Evolutionary conservation across 2,888 invertebrate species (phyloP), one percentile per base, ranked within the genome.

Genomic region (Uropetala carovei): DNA sequence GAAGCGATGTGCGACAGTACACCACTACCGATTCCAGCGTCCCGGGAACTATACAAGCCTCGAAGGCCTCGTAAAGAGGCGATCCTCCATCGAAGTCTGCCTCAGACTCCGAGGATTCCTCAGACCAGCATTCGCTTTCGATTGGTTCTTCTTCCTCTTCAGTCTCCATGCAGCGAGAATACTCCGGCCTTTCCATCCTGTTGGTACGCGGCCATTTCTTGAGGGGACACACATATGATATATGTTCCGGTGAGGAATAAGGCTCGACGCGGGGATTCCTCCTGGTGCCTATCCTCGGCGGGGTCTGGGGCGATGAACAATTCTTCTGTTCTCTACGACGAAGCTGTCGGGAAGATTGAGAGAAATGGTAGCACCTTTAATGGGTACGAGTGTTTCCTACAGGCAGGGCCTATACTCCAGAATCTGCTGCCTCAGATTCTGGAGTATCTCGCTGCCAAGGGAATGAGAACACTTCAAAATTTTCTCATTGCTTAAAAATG

Each of bases 141-240:
- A 56, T 2, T 30, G 10, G 43, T 18, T 11, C 16, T 10, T 10
- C 30, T 27, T 83, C 59, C n/a, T 43, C 64, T 0, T n/a, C 43
- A 27, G 43, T 64, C n/a, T 89, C 68, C 89, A 89, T 43, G 64
- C 89, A 89, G 16, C 60, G 22, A 14, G 89, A 64, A 56, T 89
- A 89, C 43, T 89, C 89, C 13, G 89, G 89, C 10, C 89, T 89
- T 16, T 89, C 89, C 11, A 43, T 4, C 8, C 89, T 60, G 43
- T 8, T 43, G 9, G 68, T n/a, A 11, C 43, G n/a, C 0, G 89
- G 68, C 89, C 89, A 89, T 2, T 43, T 16, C 18, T 18, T 27
- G 18, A 89, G 43, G 30, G 89, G 89, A 43, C 64, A 30, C 13
- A 43, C 14, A 7, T 89, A 30, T 0, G 27, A 30, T 30, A 11